phyloP scores from a whole-genome alignment of 2,888 invertebrate species.

The Callosobruchus maculatus region DNA sequence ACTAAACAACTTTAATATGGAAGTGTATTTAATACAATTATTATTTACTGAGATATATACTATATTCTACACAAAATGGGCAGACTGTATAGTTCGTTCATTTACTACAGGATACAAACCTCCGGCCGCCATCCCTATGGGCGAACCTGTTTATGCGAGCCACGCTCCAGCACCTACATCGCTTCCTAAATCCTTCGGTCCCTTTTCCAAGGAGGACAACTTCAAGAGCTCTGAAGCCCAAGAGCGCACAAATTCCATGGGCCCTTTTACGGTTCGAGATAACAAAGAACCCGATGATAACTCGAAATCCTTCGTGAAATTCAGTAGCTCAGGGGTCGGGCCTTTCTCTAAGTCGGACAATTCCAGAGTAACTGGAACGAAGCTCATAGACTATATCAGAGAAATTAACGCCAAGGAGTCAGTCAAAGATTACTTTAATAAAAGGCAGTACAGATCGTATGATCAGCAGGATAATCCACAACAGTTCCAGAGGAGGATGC shows the following conservation, averaged over 20 bases:
- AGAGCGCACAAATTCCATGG: slow-evolving; percentile 32
- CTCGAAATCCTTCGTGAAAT: slow-evolving; percentile 20
- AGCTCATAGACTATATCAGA: slow-evolving; percentile 63
- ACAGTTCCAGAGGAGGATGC: slow-evolving; percentile 68
- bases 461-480: slow-evolving; percentile 51
- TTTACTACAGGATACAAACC: slow-evolving; percentile 51
- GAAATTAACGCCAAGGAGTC: slow-evolving; percentile 64
- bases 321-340: slow-evolving; percentile 47
- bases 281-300: slow-evolving; percentile 40
- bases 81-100: no score
- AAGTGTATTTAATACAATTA: no score
- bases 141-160: slow-evolving; percentile 47
- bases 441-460: slow-evolving; percentile 47
- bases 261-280: slow-evolving; percentile 61
- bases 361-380: slow-evolving; percentile 54
- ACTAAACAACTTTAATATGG: no score
- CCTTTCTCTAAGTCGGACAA: slow-evolving; percentile 64
- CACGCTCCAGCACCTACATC: slow-evolving; percentile 4
- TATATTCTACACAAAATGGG: no score
- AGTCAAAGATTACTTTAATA: slow-evolving; percentile 59
- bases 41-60: no score
- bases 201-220: slow-evolving; percentile 61
- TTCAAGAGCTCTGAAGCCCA: slow-evolving; percentile 46
- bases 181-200: slow-evolving; percentile 49
- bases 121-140: slow-evolving; percentile 58